Base-by-base conservation (phyloP, 1,140 invertebrate species). In the Drosophila ohnishii region DNA sequence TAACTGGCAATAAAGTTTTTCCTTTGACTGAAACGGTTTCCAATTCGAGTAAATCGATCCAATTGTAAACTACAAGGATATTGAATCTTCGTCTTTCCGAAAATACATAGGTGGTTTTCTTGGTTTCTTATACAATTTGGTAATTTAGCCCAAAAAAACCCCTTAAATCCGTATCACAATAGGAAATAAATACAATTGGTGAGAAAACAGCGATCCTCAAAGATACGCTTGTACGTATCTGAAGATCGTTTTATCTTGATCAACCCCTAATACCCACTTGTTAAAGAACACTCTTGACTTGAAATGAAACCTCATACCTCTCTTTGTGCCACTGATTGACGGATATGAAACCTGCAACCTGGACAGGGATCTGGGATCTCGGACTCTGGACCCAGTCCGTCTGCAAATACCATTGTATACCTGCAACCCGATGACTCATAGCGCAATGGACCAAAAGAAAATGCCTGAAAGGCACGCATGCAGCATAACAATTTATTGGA, bases 401-500 rank as follows among this genome's bases (percentile, higher is more conserved):
- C 80, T 80, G 71, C 77, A 62, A 85, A 85, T 58, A 34, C 51
- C 50, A 53, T 14, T 11, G 4, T 35, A 14, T 55, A 53, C 44
- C 71, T 65, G 73, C 28, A 48, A 34, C 22, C 63, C 51, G 30
- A 71, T 86, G 83, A 86, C 75, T 86, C 83, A 86, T 80, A 37
- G 67, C 72, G 63, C 83, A 87, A 82, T 86, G 83, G 79, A 88
- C 83, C 83, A 86, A 73, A 83, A 56, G 72, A 83, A 86, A 87
- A 86, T 42, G 44, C 57, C 45, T 30, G 45, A 77, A 48, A 40
- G 62, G 62, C 62, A 86, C 83, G 71, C 64, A 70, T 63, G 75
- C 66, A 70, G 83, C 78, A 82, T 87, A 86, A 79, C 78, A 87
- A 87, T 82, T 82, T 86, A 86, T 76, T 56, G 62, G 56, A 55